These are phyloP conservation scores for Scartelaos histophorus DNA, from an alignment of 2,113 vertebrate genomes.

Conservation along the genomic window DNA sequence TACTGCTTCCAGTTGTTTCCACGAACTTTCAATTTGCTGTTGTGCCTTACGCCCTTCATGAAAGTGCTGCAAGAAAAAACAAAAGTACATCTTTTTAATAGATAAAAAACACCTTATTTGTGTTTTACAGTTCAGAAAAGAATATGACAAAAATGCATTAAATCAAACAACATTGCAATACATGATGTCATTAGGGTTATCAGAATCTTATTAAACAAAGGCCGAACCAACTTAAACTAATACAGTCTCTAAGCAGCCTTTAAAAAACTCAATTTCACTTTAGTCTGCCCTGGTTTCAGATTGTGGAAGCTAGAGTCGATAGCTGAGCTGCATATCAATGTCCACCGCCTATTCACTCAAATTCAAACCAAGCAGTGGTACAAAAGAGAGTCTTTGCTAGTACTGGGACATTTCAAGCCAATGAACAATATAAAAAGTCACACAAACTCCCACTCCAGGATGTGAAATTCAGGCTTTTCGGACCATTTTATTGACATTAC, in stretches of 20 bases:
- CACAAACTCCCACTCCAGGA: constrained; percentile 13
- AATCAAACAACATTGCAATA: no score
- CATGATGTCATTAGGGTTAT: no score
- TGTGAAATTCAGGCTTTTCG: constrained; percentile 36
- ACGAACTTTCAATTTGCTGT: constrained; percentile 92
- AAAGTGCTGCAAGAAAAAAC: constrained; percentile 83
- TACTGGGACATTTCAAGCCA: constrained; percentile 17
- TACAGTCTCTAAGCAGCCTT: not conserved
- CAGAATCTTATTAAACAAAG: no score
- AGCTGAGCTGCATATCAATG: constrained; percentile 69
- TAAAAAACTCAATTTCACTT: constrained; percentile 21
- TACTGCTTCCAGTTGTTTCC: constrained; percentile 96
- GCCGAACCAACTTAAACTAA: not conserved
- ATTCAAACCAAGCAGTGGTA: constrained; percentile 10
- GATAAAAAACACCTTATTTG: not conserved
- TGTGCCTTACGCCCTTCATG: constrained; percentile 96
- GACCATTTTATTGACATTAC: constrained; percentile 15
- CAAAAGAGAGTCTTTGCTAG: constrained; percentile 40
- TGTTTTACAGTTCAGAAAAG: no score
- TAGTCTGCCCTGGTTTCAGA: constrained; percentile 38
- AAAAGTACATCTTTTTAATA: not conserved
- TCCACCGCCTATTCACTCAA: constrained; percentile 32
- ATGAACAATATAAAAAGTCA: constrained; percentile 23
- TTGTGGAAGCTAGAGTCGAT: constrained; percentile 27
- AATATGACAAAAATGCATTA: no score